Conservation (phyloP, 2,797 vertebrate genomes). For the Peromyscus attwateri region DNA sequence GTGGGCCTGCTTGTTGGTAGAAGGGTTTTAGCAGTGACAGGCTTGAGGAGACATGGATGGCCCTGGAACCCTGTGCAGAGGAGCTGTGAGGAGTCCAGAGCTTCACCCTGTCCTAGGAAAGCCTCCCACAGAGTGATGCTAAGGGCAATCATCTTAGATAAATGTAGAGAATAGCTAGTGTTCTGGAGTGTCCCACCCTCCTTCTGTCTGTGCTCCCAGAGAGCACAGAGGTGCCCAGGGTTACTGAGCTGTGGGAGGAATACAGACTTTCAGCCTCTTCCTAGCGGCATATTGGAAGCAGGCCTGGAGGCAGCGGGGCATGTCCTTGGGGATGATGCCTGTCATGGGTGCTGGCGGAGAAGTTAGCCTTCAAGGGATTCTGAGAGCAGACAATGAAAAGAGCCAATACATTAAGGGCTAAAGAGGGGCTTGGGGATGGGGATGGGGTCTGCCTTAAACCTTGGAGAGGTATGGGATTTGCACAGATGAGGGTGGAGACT, state of each 20-base stretch:
- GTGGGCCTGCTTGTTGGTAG: neutral
- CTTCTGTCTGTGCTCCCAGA: neutral
- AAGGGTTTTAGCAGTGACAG: neutral
- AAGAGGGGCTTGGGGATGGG: neutral
- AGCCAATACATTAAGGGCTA: neutral
- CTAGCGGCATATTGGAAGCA: neutral
- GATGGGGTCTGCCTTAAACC: neutral
- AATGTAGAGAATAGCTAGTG: neutral
- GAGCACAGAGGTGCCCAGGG: neutral
- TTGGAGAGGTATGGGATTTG: neutral
- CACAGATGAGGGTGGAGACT: neutral
- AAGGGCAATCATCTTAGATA: neutral
- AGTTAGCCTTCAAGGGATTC: neutral
- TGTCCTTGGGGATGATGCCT: neutral
- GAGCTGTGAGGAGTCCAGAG: neutral
- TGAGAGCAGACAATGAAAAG: neutral
- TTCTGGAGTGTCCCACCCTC: neutral
- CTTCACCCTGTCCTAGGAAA: neutral
- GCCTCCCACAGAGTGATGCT: neutral
- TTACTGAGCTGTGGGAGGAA: neutral
- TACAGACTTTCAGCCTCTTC: neutral
- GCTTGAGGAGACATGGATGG: neutral
- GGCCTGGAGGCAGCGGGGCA: rapidly evolving
- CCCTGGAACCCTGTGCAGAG: neutral
- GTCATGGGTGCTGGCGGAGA: neutral